Percentiles rank a stretch among this genome's conserved stretches.
Conservation (phyloP, 2,888 invertebrate genomes). For the Chloromyia formosa region DNA sequence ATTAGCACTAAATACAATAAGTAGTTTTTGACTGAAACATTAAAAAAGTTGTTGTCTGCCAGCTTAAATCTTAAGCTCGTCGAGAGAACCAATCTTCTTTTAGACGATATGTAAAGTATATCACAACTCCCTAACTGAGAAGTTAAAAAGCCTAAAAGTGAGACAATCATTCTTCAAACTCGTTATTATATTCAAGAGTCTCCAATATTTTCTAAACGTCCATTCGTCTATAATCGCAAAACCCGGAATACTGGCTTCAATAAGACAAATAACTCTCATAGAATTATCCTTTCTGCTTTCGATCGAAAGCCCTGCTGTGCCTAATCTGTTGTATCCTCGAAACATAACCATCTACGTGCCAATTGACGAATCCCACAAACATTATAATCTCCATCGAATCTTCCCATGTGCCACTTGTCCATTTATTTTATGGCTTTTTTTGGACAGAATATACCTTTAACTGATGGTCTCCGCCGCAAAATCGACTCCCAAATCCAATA, state of each 20-base stretch:
- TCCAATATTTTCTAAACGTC: too few species aligned
- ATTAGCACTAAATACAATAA: too few species aligned
- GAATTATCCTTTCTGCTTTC: not conserved
- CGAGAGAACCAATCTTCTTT: too few species aligned
- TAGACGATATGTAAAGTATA: too few species aligned
- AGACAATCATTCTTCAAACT: too few species aligned
- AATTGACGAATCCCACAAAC: constrained; percentile 23
- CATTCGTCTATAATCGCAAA: too few species aligned
- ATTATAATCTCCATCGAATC: constrained; percentile 31
- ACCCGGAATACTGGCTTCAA: not conserved
- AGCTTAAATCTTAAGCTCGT: too few species aligned
- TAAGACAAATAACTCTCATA: constrained; percentile 3
- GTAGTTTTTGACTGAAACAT: too few species aligned
- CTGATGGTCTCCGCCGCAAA: constrained; percentile 15
- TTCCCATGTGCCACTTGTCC: constrained; percentile 22
- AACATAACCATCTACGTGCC: constrained; percentile 27
- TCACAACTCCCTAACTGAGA: too few species aligned
- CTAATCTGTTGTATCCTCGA: not conserved
- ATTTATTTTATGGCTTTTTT: constrained; percentile 27
- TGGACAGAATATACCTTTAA: constrained; percentile 8
- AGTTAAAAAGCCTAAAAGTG: too few species aligned
- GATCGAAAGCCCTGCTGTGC: not conserved
- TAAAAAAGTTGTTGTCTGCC: too few species aligned
- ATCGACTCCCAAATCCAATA: constrained; percentile 15
- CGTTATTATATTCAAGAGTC: too few species aligned